Conservation (phyloP, 2,888 invertebrate genomes). For the Ecliptopera silaceata region DNA sequence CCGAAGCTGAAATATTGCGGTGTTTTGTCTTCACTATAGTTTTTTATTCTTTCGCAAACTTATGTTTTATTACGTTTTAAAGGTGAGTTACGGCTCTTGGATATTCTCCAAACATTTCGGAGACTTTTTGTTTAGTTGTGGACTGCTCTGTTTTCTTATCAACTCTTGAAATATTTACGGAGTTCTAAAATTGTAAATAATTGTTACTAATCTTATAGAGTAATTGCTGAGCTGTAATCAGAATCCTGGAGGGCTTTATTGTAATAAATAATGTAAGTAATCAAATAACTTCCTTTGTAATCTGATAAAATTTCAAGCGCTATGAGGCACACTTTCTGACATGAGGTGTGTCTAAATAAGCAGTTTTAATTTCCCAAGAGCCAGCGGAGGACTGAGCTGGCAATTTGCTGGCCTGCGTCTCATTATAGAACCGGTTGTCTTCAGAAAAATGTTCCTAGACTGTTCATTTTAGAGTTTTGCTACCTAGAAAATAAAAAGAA, state of each 20-base stretch:
- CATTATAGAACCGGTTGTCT: constrained; percentile 58
- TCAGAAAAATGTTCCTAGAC: constrained; percentile 46
- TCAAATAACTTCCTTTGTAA: constrained; percentile 30
- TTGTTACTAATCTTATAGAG: not conserved
- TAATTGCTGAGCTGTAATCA: constrained; percentile 24
- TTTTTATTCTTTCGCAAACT: constrained; percentile 29
- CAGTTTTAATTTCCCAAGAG: constrained; percentile 69
- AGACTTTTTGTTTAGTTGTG: not conserved
- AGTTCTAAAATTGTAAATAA: not conserved
- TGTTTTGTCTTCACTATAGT: constrained; percentile 49
- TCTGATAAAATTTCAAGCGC: constrained; percentile 31
- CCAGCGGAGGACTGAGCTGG: constrained; percentile 47
- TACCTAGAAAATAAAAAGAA: not conserved
- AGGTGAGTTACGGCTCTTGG: constrained; percentile 22
- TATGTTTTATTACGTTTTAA: constrained; percentile 28
- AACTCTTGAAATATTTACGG: not conserved
- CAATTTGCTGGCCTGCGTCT: constrained; percentile 57
- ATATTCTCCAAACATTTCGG: constrained; percentile 16
- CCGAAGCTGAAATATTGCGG: constrained; percentile 48
- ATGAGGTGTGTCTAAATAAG: constrained; percentile 56
- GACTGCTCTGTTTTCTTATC: not conserved
- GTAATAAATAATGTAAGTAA: constrained; percentile 29
- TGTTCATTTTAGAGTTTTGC: not conserved
- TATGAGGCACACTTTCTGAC: constrained; percentile 40
- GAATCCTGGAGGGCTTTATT: constrained; percentile 20